Base-by-base conservation (phyloP, 1,140 invertebrate genomes). In the Diorhabda elongata region DNA sequence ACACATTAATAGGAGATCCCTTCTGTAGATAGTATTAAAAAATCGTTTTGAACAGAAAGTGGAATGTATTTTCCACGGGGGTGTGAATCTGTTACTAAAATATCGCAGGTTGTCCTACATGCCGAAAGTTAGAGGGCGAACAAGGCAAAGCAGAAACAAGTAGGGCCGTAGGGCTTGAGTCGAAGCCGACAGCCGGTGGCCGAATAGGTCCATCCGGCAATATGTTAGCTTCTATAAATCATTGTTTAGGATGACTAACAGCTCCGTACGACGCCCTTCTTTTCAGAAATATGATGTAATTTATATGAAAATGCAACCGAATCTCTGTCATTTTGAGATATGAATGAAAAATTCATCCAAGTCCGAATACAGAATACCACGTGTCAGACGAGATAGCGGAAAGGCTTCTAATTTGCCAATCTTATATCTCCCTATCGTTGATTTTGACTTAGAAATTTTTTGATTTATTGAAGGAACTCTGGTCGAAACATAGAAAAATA, bases 241-340 rank as follows among this genome's bases (percentile, higher is more conserved):
- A 80, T 81, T 75, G 78, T 78, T 79, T 71, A 78, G 78, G 77
- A 80, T 81, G 80, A 81, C 79, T 81, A 81, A 81, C 80, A 78
- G 78, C 77, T 76, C 73, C 70, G 72, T 73, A 79, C 76, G 77
- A 77, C 77, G 76, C 69, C 75, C 75, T 75, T 71, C 82, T 84
- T 83, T 85, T 84, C 84, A 86, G 85, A 86, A 86, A 86, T 86
- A 86, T 86, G 84, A 86, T 85, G 85, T 86, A 85, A 86, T 85
- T 86, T 86, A 86, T 86, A 86, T 86, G 85, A 85, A 86, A 86
- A 86, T 86, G 84, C 85, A 85, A 85, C 82, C 84, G 83, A 85
- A 86, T 86, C 85, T 85, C 75, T 85, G 84, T 86, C 85, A 86
- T 86, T 86, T 85, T 84, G 82, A 85, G 85, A 86, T 84, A 85